Percentiles rank a stretch among this genome's conserved stretches.
Conservation (phyloP, 2,797 vertebrate genomes). For the Sternarchorhynchus goeldii region DNA sequence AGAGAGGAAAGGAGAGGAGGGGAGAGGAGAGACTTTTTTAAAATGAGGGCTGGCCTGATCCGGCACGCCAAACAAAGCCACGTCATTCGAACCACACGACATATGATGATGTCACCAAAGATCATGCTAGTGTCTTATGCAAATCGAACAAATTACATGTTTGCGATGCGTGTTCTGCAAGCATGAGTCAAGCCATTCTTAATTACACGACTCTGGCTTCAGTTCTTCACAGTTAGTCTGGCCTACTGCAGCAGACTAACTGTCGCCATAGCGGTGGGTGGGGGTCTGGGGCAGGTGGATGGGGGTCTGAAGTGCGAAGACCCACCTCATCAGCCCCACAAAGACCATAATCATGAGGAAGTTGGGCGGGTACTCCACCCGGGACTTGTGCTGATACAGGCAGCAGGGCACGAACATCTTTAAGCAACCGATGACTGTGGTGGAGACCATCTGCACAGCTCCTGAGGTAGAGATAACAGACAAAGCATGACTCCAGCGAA, state of each 20-base stretch:
- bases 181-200: too few species aligned
- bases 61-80: too few species aligned
- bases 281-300: too few species aligned
- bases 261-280: too few species aligned
- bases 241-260: too few species aligned
- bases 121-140: too few species aligned
- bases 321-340: constrained; percentile 93
- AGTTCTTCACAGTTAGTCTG: too few species aligned
- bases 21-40: background rate
- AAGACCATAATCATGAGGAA: constrained; percentile 98
- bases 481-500: background rate
- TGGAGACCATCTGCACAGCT: constrained; percentile 94
- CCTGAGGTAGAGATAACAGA: constrained; percentile 67
- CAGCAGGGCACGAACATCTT: constrained; percentile 94
- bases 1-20: background rate
- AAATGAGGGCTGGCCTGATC: background rate
- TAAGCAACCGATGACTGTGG: constrained; percentile 88
- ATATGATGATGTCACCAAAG: too few species aligned
- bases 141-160: too few species aligned
- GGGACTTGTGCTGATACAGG: constrained; percentile 88
- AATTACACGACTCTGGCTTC: too few species aligned
- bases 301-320: background rate
- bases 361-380: constrained; percentile 86
- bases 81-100: too few species aligned
- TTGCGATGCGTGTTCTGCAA: too few species aligned